A percentile compares a stretch with the other conserved stretches of the same genome.
Evolutionary conservation across 2,888 invertebrate species (phyloP).

Genomic region (Microctonus aethiopoides): DNA sequence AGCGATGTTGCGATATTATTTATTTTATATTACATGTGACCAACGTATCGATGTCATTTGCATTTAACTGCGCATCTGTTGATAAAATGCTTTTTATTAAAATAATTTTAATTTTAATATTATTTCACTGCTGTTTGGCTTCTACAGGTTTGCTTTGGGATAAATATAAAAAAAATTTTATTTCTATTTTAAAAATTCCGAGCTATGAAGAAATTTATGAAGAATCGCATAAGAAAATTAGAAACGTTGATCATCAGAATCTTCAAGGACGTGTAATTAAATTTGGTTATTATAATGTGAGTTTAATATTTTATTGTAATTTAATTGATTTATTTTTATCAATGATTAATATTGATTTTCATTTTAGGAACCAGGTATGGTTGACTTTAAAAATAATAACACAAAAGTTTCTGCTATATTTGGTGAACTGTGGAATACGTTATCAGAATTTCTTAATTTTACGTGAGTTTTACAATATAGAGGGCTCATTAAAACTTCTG

Average conservation of each 20-base stretch:
- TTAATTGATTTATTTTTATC: slow-evolving; percentile 13
- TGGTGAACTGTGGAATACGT: slow-evolving; percentile 25
- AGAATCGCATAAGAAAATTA: background rate
- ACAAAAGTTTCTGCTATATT: slow-evolving; percentile 25
- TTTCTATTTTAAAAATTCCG: background rate
- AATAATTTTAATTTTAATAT: background rate
- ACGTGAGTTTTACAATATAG: slow-evolving; percentile 25
- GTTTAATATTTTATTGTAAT: slow-evolving; percentile 25
- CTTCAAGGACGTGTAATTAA: background rate
- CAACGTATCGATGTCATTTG: background rate
- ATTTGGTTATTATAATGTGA: slow-evolving; percentile 29
- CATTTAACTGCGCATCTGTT: background rate
- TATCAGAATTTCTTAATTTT: slow-evolving; percentile 29
- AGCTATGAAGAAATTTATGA: background rate
- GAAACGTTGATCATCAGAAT: background rate
- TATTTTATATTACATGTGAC: too few species aligned
- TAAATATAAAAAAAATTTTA: background rate
- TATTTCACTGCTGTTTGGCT: background rate
- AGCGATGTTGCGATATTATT: background rate
- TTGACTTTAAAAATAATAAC: slow-evolving; percentile 16
- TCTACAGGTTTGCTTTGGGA: background rate
- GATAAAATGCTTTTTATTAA: background rate
- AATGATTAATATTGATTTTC: background rate
- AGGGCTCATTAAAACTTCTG: too few species aligned
- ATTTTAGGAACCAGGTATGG: slow-evolving; percentile 22